phyloP scores from a whole-genome alignment of 1,140 invertebrate genomes.

The Heliconius hermathena region DNA sequence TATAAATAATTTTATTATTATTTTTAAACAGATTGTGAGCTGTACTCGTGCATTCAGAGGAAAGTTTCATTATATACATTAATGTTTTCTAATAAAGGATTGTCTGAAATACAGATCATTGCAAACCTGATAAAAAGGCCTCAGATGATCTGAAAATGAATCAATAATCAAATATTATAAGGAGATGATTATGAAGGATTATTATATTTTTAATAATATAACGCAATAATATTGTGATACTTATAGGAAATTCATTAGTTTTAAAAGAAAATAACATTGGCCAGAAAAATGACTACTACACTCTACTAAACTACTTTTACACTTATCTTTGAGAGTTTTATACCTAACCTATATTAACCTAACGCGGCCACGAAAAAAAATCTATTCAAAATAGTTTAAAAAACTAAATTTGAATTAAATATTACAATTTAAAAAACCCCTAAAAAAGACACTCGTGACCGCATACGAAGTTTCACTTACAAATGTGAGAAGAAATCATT shows the following conservation, averaged over 20 bases:
- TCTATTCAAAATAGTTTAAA: neutral
- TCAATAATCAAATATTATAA: too few relatives aligned
- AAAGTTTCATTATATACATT: neutral
- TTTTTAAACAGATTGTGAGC: neutral
- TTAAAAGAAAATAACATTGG: neutral
- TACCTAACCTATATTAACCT: neutral
- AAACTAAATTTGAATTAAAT: neutral
- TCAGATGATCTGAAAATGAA: neutral
- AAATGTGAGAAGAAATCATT: neutral
- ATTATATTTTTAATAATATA: neutral
- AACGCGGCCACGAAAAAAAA: neutral
- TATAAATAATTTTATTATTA: neutral
- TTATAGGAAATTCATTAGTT: neutral
- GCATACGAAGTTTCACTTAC: neutral
- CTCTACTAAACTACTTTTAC: constrained; percentile 4
- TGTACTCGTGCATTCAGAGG: neutral
- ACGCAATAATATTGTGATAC: neutral
- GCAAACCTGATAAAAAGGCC: neutral
- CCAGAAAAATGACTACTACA: constrained; percentile 10
- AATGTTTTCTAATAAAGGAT: neutral
- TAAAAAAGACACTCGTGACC: neutral
- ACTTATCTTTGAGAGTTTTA: constrained; percentile 10
- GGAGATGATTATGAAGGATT: neutral
- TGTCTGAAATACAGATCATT: neutral
- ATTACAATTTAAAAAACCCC: neutral